Conservation (phyloP, 2,888 invertebrate species). For the Pasiphila rectangulata region DNA sequence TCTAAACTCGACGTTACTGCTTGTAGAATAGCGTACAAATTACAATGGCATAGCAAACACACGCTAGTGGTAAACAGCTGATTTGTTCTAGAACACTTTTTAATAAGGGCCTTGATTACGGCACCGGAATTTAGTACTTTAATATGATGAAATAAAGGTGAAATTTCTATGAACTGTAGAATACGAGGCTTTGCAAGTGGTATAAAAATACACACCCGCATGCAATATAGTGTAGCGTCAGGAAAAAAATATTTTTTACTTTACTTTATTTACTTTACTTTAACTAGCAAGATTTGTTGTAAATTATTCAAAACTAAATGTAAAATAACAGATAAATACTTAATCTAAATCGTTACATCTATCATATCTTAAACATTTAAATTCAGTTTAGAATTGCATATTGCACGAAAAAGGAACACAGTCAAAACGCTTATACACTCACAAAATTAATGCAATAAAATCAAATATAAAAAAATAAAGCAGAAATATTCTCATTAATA, state of each 20-base stretch:
- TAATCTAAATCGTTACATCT: too few species aligned
- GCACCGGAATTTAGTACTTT: background rate
- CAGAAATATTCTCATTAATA: too few species aligned
- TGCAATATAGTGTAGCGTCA: conserved; percentile 1
- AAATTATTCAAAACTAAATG: too few species aligned
- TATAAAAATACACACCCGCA: conserved; percentile 2
- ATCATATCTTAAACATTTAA: too few species aligned
- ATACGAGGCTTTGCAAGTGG: background rate
- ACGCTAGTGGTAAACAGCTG: background rate
- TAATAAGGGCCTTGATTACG: background rate
- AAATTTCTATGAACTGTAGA: conserved; percentile 3
- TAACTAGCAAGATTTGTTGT: too few species aligned
- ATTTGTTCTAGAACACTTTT: background rate
- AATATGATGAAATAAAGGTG: background rate
- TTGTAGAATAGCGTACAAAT: conserved; percentile 21
- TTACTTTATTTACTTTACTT: background rate
- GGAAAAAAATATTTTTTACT: background rate
- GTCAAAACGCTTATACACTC: too few species aligned
- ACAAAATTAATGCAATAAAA: too few species aligned
- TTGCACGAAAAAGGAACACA: too few species aligned
- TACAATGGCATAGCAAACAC: rapidly evolving
- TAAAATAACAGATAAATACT: too few species aligned
- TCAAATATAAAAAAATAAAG: too few species aligned
- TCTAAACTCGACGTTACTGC: background rate
- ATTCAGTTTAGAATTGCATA: too few species aligned